Evolutionary conservation across 2,888 invertebrate genomes (phyloP), one percentile per base, ranked within the genome.

Genomic region (Ischnura elegans): DNA sequence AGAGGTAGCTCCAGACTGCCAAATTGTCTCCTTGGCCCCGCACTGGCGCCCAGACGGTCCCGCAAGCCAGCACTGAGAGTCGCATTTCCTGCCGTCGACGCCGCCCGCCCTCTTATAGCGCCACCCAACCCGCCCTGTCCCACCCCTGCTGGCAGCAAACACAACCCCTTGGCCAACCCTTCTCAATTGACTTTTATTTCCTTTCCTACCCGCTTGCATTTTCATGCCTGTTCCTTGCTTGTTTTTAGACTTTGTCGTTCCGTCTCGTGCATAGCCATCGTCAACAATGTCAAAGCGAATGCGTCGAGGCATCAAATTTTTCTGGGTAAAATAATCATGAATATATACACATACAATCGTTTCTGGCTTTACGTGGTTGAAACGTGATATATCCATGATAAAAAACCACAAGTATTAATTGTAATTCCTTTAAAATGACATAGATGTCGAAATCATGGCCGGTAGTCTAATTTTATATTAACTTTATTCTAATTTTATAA

Each of bases 1-100:
- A 76, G 76, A 43, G 90, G 47, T 90, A 90, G 61, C 90, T 90
- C 90, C 61, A 55, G 90, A 90, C 90, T 90, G 90, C 90, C 90
- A 90, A 90, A 90, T 61, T 90, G 90, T 90, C 90, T 90, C 90
- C 45, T 25, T 43, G 90, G 47, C 90, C 90, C 90, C 90, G 43
- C 61, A 61, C 25, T 61, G 90, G 90, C 90, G 90, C 42, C 61
- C 51, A 90, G 61, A 90, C 90, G 13, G 90, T 47, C 43, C 25
- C 61, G 2, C 61, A n/a, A 45, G 45, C 86, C 86, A 61, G 29
- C 55, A 51, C 42, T 19, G 25, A 90, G 90, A 61, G 61, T 90
- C 90, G 61, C 61, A 43, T 90, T 86, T 45, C 76, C 61, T 61
- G 61, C 61, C 61, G 10, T 10, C 66, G 66, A 36, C 36, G 13